Conservation (phyloP, 2,888 invertebrate genomes). For the Hemaris fuciformis region DNA sequence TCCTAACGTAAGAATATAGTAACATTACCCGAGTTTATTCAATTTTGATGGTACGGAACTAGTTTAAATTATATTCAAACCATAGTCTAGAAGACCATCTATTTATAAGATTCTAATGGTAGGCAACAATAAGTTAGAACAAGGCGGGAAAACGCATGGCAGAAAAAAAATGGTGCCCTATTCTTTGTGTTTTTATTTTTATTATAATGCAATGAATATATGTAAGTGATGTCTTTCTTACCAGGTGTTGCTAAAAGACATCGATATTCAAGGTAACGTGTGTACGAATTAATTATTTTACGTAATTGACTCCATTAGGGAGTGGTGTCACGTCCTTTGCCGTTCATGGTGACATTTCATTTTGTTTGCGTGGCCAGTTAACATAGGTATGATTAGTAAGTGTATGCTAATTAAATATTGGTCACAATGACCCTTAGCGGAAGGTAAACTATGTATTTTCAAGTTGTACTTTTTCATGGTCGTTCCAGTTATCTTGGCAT, state of each 20-base stretch:
- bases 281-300: slow-evolving; percentile 4
- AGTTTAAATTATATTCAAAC: too few species aligned
- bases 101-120: too few species aligned
- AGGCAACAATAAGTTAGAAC: too few species aligned
- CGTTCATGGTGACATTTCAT: slow-evolving; percentile 11
- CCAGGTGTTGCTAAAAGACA: not conserved
- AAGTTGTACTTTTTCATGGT: not conserved
- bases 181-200: too few species aligned
- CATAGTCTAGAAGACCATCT: too few species aligned
- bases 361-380: slow-evolving; percentile 16
- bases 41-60: too few species aligned
- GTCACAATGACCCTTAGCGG: not conserved
- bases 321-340: slow-evolving; percentile 17
- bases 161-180: too few species aligned
- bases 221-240: not conserved
- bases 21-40: too few species aligned
- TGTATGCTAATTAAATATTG: slow-evolving; percentile 20
- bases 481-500: not conserved
- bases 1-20: too few species aligned
- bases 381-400: slow-evolving; percentile 13
- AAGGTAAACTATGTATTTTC: not conserved
- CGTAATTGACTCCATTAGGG: not conserved
- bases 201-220: too few species aligned
- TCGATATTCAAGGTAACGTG: not conserved
- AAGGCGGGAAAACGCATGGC: too few species aligned